phyloP scores from a whole-genome alignment of 30 jellyfish, hydroid and myxozoan genomes.

The Sanderia malayensis region DNA sequence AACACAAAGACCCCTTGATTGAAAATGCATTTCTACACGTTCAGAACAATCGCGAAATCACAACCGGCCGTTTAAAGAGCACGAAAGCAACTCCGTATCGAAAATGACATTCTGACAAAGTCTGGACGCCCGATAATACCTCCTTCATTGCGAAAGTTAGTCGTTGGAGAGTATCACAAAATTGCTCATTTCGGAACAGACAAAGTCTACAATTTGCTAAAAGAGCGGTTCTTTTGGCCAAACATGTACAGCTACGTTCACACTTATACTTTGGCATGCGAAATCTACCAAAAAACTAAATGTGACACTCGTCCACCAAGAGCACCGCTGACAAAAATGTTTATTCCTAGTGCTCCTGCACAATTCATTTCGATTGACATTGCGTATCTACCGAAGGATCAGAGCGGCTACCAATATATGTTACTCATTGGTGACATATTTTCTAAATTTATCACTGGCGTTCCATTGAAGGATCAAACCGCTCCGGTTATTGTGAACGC shows the following conservation, averaged over 20 bases:
- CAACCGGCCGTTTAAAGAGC: conserved; percentile 1
- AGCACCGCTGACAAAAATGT: neutral
- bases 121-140: conserved; percentile 3
- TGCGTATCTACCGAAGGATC: neutral
- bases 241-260: conserved; percentile 1
- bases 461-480: neutral
- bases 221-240: conserved; percentile 2
- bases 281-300: neutral
- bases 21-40: too few relatives aligned
- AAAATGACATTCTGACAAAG: neutral
- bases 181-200: conserved; percentile 1
- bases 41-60: neutral
- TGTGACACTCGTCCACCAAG: conserved; percentile 3
- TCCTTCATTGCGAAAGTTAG: conserved; percentile 1
- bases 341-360: neutral
- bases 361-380: neutral
- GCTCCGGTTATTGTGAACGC: conserved; percentile 1
- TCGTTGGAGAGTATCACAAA: conserved; percentile 1
- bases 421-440: neutral
- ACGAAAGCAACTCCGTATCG: neutral
- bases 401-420: neutral
- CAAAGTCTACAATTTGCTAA: neutral
- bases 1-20: too few relatives aligned
- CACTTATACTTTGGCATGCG: neutral
- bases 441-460: neutral